A percentile compares a stretch with the other conserved stretches of the same genome.
phyloP scores from a whole-genome alignment of 2,888 invertebrate genomes.

The Disparrhopalites patrizii region DNA sequence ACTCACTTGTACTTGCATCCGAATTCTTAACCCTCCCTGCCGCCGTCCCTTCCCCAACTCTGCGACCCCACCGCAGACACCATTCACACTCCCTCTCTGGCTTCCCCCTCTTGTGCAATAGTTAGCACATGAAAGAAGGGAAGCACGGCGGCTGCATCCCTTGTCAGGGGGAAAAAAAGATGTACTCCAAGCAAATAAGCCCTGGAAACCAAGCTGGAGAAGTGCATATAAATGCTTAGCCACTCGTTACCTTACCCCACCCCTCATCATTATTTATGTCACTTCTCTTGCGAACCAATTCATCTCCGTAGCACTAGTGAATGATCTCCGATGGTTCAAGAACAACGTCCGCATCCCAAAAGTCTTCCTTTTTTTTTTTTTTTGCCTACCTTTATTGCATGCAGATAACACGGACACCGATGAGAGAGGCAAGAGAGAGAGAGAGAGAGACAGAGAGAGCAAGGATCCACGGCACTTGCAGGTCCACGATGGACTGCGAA shows the following conservation, averaged over 20 bases:
- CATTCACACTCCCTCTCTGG: neutral
- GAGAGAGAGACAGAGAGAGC: neutral
- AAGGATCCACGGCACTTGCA: neutral
- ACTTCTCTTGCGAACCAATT: constrained; percentile 29
- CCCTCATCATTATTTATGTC: constrained; percentile 38
- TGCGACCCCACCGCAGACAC: neutral
- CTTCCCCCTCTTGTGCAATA: too few relatives aligned
- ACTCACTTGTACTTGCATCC: constrained; percentile 41
- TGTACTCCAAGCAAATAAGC: too few relatives aligned
- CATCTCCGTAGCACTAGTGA: constrained; percentile 23
- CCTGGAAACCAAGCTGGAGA: too few relatives aligned
- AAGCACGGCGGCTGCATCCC: too few relatives aligned
- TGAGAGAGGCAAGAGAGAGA: neutral
- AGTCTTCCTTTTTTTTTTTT: constrained; percentile 13
- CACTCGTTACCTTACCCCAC: constrained; percentile 22
- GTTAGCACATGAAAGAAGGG: too few relatives aligned
- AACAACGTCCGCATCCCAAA: constrained; percentile 28
- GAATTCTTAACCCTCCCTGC: too few relatives aligned
- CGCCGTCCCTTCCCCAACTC: too few relatives aligned
- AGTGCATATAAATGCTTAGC: too few relatives aligned
- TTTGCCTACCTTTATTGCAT: constrained; percentile 15
- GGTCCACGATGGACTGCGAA: too few relatives aligned
- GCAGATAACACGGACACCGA: constrained; percentile 8
- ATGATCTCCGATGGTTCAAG: constrained; percentile 30
- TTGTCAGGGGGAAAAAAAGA: too few relatives aligned